Conservation (phyloP, 2,888 invertebrate species). For the Silvanus unidentatus region DNA sequence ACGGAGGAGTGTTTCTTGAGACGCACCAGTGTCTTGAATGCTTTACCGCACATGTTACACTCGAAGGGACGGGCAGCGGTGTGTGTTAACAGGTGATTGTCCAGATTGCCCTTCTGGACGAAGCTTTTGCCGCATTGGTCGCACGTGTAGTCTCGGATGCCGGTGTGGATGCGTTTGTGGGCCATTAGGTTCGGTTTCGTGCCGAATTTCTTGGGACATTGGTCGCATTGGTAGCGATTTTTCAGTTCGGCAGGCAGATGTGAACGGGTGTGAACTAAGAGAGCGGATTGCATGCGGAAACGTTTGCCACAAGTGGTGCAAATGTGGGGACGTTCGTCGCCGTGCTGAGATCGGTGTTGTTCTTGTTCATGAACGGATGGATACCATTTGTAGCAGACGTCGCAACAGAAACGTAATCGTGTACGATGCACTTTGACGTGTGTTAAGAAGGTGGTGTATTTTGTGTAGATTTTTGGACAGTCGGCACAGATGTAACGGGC, state of each 20-base stretch:
- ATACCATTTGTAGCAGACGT: conserved; percentile 54
- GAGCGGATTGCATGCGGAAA: conserved; percentile 53
- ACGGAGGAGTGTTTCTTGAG: conserved; percentile 54
- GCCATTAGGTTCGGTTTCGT: conserved; percentile 55
- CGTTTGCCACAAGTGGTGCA: conserved; percentile 53
- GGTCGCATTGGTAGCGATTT: conserved; percentile 54
- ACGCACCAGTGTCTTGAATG: conserved; percentile 54
- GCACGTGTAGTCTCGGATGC: conserved; percentile 52
- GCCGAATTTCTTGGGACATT: conserved; percentile 55
- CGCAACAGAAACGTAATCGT: conserved; percentile 52
- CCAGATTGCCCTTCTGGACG: conserved; percentile 54
- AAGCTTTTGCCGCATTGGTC: conserved; percentile 56
- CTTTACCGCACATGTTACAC: conserved; percentile 49
- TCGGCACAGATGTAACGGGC: conserved; percentile 61
- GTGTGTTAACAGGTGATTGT: conserved; percentile 53
- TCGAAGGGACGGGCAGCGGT: conserved; percentile 48
- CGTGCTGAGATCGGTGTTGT: conserved; percentile 50
- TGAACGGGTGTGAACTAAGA: conserved; percentile 51
- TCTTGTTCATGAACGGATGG: conserved; percentile 42
- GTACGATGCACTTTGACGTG: conserved; percentile 59
- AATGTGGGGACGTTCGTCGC: conserved; percentile 48
- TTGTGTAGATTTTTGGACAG: conserved; percentile 58
- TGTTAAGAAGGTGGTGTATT: conserved; percentile 58
- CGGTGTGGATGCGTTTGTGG: conserved; percentile 53
- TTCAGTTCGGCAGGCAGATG: conserved; percentile 54